These are phyloP conservation scores for Pachypeltis micranthus DNA, from an alignment of 1,140 invertebrate genomes.

Conservation along the genomic window DNA sequence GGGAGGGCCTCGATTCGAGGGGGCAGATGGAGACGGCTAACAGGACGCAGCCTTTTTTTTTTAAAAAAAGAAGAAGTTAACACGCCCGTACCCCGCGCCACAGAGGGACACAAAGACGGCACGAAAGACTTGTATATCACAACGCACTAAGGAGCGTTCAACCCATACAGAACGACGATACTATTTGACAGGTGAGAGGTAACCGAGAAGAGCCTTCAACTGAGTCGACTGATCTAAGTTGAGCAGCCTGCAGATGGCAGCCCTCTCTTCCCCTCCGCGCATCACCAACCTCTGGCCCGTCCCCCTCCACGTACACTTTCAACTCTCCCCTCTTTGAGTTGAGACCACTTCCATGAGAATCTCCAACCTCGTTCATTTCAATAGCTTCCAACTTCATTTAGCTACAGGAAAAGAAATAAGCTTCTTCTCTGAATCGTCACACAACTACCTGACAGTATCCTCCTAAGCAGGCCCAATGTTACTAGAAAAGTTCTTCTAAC, in stretches of 20 bases:
- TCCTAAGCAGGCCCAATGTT: too few species aligned
- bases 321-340: too few species aligned
- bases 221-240: neutral
- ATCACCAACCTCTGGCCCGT: neutral
- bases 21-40: neutral
- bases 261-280: neutral
- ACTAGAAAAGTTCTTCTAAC: too few species aligned
- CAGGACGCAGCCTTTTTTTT: neutral
- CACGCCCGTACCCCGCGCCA: neutral
- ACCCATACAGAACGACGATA: neutral
- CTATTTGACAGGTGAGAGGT: neutral
- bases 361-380: too few species aligned
- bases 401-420: too few species aligned
- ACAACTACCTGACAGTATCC: too few species aligned
- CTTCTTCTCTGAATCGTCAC: too few species aligned
- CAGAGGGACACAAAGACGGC: neutral
- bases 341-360: too few species aligned
- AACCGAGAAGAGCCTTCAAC: neutral
- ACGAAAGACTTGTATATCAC: neutral
- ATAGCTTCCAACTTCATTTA: too few species aligned
- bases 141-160: neutral
- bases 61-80: too few species aligned
- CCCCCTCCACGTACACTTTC: too few species aligned
- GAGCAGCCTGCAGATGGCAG: neutral
- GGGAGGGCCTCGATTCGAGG: neutral